Evolutionary conservation across 2,797 vertebrate genomes (phyloP).

Genomic region (Trichosurus vulpecula): DNA sequence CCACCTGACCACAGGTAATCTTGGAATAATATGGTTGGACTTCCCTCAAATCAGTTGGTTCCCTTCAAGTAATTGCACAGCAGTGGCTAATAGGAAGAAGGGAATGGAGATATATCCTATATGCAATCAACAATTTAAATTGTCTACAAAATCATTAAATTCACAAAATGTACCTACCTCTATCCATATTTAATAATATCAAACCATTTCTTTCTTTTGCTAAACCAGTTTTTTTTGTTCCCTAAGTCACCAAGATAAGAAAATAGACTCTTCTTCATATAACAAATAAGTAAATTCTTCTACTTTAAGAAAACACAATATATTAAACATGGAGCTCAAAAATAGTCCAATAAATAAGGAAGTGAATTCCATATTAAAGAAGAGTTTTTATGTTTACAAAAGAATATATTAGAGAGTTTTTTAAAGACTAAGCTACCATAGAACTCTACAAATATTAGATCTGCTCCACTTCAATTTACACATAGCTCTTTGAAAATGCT

Average conservation of each 20-base stretch:
- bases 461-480: neutral
- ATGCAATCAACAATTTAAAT: neutral
- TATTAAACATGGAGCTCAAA: slow-evolving; percentile 1
- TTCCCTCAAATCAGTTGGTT: neutral
- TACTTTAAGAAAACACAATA: neutral
- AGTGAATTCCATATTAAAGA: neutral
- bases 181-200: neutral
- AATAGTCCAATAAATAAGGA: neutral
- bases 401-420: neutral
- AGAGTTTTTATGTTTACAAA: neutral
- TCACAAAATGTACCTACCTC: neutral
- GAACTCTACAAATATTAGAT: slow-evolving; percentile 21
- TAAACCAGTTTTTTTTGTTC: neutral
- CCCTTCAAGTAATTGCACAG: neutral
- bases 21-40: neutral
- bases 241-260: neutral
- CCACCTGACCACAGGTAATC: neutral
- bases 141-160: neutral
- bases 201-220: neutral
- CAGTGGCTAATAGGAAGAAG: neutral
- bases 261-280: neutral
- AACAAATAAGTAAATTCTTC: neutral
- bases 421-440: neutral
- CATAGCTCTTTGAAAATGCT: neutral
- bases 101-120: neutral